Conservation (phyloP, 1,140 invertebrate genomes). For the Apis cerana region DNA sequence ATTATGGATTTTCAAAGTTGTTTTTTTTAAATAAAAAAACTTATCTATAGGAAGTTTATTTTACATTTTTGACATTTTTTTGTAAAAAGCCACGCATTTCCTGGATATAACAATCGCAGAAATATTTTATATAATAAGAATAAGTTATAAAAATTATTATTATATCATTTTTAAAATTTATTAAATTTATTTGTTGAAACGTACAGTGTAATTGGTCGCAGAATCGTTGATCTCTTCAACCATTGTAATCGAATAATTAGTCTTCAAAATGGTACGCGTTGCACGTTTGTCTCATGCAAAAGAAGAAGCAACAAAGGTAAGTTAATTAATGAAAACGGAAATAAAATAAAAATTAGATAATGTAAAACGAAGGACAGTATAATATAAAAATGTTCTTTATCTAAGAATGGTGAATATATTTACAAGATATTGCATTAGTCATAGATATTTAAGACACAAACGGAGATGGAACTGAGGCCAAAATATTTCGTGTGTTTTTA, state of each 20-base stretch:
- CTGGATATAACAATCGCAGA: too few relatives aligned
- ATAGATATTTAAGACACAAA: slow-evolving; percentile 33
- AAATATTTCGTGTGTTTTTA: slow-evolving; percentile 11
- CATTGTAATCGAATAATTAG: slow-evolving; percentile 6
- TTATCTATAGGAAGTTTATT: too few relatives aligned
- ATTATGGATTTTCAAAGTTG: too few relatives aligned
- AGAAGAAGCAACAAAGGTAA: slow-evolving; percentile 35
- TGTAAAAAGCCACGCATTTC: too few relatives aligned
- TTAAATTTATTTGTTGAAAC: neutral
- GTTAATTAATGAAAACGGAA: neutral
- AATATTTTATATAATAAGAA: neutral
- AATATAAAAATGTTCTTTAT: neutral
- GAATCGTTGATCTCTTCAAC: slow-evolving; percentile 14
- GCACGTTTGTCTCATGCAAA: slow-evolving; percentile 14
- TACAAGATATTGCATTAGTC: slow-evolving; percentile 21
- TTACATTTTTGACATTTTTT: too few relatives aligned
- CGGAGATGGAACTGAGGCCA: slow-evolving; percentile 19
- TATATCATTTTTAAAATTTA: too few relatives aligned
- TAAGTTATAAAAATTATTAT: too few relatives aligned
- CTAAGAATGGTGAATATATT: slow-evolving; percentile 15
- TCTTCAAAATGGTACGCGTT: slow-evolving; percentile 32
- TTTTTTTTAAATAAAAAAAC: too few relatives aligned
- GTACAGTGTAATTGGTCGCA: slow-evolving; percentile 19
- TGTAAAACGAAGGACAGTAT: slow-evolving; percentile 1
- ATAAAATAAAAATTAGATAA: neutral